phyloP scores from a whole-genome alignment of 2,888 invertebrate genomes.

The Tenthredo amoena region DNA sequence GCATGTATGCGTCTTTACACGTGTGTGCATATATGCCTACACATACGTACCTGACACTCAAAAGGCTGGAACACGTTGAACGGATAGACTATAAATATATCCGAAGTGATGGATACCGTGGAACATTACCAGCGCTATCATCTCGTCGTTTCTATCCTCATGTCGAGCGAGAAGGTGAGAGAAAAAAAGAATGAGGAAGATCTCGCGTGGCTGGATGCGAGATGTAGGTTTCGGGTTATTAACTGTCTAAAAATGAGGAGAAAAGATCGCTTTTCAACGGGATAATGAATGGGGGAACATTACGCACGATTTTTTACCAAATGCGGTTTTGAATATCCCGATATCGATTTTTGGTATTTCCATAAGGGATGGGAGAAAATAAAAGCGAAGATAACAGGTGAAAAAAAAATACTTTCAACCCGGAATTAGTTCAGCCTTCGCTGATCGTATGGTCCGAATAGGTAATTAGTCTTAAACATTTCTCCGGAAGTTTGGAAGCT shows the following conservation, averaged over 20 bases:
- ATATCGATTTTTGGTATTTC: background rate
- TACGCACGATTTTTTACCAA: background rate
- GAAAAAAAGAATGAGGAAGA: constrained; percentile 12
- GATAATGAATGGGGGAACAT: background rate
- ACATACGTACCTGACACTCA: background rate
- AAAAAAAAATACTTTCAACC: background rate
- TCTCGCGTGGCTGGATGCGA: background rate
- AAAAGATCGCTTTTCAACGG: background rate
- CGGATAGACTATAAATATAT: constrained; percentile 48
- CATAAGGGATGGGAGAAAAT: background rate
- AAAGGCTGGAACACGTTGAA: constrained; percentile 22
- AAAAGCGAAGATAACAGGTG: background rate
- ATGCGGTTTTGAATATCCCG: background rate
- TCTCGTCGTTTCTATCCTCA: constrained; percentile 22
- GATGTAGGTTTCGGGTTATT: background rate
- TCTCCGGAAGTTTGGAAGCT: constrained; percentile 22
- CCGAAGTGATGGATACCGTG: constrained; percentile 44
- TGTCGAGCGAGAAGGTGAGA: constrained; percentile 32
- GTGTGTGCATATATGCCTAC: background rate
- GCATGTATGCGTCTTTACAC: background rate
- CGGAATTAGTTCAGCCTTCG: background rate
- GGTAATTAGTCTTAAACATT: constrained; percentile 15
- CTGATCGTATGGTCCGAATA: background rate
- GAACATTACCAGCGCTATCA: constrained; percentile 21
- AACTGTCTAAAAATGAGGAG: background rate